phyloP scores from a whole-genome alignment of 2,888 invertebrate species.

The Yponomeuta malinellus region DNA sequence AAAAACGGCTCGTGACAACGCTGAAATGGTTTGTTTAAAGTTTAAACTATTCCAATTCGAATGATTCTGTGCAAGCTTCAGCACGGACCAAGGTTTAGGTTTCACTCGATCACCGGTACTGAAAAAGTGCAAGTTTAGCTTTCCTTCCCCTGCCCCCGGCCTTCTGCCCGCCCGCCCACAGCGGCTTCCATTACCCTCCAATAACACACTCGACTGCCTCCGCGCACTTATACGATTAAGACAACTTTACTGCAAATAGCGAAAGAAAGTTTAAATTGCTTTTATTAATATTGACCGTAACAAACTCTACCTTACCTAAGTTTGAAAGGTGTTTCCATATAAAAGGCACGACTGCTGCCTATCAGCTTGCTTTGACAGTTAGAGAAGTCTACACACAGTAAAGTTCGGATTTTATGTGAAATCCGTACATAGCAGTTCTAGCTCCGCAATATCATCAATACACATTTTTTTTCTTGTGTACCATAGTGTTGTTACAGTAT shows the following conservation, averaged over 20 bases:
- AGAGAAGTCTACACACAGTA: no score
- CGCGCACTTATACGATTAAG: constrained; percentile 53
- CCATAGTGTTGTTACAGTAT: no score
- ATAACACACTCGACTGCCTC: constrained; percentile 69
- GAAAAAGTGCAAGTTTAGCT: constrained; percentile 17
- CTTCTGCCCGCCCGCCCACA: constrained; percentile 16
- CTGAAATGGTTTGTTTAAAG: constrained; percentile 55
- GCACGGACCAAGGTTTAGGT: constrained; percentile 27
- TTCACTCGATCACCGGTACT: constrained; percentile 33
- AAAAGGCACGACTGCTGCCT: no score
- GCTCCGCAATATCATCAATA: no score
- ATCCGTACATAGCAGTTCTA: no score
- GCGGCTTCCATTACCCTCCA: constrained; percentile 46
- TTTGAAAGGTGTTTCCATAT: neutral
- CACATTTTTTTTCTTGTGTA: no score
- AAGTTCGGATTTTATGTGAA: no score
- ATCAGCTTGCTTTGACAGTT: no score
- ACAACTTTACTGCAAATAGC: constrained; percentile 33
- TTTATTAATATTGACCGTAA: constrained; percentile 10
- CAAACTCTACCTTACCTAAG: neutral
- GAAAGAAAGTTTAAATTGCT: constrained; percentile 17
- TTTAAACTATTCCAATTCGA: constrained; percentile 67
- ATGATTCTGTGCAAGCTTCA: neutral
- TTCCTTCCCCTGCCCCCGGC: constrained; percentile 35
- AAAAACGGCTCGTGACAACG: constrained; percentile 56